Conservation (phyloP, 1,140 invertebrate species). For the Drosophila kanapiae region DNA sequence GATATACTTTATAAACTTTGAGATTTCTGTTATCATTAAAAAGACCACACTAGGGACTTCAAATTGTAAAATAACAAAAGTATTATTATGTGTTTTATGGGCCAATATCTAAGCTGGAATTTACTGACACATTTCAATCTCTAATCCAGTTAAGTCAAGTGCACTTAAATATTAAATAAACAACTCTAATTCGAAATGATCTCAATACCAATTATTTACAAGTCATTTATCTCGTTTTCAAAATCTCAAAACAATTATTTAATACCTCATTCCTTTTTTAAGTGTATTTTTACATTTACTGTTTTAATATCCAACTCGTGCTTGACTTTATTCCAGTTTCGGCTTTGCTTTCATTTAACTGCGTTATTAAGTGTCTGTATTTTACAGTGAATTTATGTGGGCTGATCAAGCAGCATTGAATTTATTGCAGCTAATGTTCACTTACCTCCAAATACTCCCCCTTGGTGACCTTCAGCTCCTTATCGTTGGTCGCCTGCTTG, state of each 20-base stretch:
- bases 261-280: background rate
- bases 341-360: background rate
- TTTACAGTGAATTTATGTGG: constrained; percentile 13
- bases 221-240: background rate
- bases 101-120: background rate
- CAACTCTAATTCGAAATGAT: background rate
- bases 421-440: background rate
- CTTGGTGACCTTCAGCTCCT: constrained; percentile 96
- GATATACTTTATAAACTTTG: background rate
- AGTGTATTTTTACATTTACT: constrained; percentile 14
- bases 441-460: constrained; percentile 97
- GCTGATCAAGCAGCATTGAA: background rate
- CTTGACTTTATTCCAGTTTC: constrained; percentile 9
- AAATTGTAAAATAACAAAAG: background rate
- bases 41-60: too few species aligned
- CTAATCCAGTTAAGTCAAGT: background rate
- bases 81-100: background rate
- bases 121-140: background rate
- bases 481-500: constrained; percentile 97
- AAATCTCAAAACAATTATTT: constrained; percentile 7
- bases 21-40: background rate
- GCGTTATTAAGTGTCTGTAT: constrained; percentile 12
- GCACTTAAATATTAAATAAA: constrained; percentile 9
- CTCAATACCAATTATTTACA: constrained; percentile 2
- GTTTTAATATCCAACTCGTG: constrained; percentile 5